phyloP scores from a whole-genome alignment of 1,140 invertebrate species.

The Chironomus striatipennis region DNA sequence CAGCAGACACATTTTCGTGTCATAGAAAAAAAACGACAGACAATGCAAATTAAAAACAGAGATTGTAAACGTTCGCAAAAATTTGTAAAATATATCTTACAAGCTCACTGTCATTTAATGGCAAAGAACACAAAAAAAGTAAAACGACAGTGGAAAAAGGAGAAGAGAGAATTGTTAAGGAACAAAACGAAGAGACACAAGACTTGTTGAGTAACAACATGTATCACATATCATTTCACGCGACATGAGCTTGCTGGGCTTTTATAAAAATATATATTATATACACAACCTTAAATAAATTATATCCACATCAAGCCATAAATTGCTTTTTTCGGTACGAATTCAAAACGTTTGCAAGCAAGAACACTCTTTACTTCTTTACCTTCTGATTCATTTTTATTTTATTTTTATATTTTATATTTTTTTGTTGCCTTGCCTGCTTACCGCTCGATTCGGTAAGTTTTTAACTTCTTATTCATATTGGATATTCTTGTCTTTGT shows the following conservation, averaged over 20 bases:
- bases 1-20: neutral
- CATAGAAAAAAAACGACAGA: neutral
- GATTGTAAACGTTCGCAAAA: neutral
- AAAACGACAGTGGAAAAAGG: too few species aligned
- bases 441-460: too few species aligned
- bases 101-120: too few species aligned
- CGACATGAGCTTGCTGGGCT: constrained; percentile 8
- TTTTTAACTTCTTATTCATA: neutral
- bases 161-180: neutral
- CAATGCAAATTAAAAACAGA: neutral
- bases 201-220: constrained; percentile 12
- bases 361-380: neutral
- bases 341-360: neutral
- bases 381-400: neutral
- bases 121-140: too few species aligned
- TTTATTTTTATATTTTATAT: too few species aligned
- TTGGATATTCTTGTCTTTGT: neutral
- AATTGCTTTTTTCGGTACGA: constrained; percentile 1
- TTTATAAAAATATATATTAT: neutral
- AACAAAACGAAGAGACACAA: neutral
- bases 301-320: constrained; percentile 12
- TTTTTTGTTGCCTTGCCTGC: too few species aligned
- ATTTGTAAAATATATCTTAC: neutral
- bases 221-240: constrained; percentile 12
- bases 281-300: constrained; percentile 2